phyloP scores from a whole-genome alignment of 2,113 vertebrate genomes.

The Xiphorhynchus elegans region DNA sequence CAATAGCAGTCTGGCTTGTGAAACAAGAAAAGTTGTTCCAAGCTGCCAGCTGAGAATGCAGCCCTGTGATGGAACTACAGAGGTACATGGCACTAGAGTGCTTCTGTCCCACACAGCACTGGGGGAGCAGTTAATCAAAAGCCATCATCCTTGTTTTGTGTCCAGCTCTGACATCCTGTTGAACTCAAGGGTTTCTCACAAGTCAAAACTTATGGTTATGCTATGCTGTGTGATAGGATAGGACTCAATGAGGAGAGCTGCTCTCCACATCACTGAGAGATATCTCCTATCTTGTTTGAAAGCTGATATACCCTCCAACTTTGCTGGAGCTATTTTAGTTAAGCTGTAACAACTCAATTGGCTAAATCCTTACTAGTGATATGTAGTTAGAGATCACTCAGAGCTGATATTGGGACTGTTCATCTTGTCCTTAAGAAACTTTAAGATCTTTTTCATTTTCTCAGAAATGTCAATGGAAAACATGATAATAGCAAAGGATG shows the following conservation, averaged over 20 bases:
- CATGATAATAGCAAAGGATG: constrained; percentile 33
- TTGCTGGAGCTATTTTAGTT: constrained; percentile 61
- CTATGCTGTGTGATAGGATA: not conserved
- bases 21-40: not conserved
- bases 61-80: not conserved
- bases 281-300: constrained; percentile 63
- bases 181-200: not conserved
- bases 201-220: not conserved
- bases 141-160: not conserved
- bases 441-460: constrained; percentile 47
- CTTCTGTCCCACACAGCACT: not conserved
- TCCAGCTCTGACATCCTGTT: not conserved
- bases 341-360: constrained; percentile 64
- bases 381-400: constrained; percentile 58
- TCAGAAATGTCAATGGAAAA: constrained; percentile 50
- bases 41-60: not conserved
- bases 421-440: constrained; percentile 58
- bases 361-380: constrained; percentile 66
- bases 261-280: constrained; percentile 56
- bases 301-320: constrained; percentile 64
- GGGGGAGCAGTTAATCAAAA: not conserved
- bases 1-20: not conserved
- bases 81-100: not conserved
- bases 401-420: constrained; percentile 39
- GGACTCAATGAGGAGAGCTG: constrained; percentile 20